Evolutionary conservation across 2,797 vertebrate species (phyloP).

Genomic region (Acridotheres tristis): DNA sequence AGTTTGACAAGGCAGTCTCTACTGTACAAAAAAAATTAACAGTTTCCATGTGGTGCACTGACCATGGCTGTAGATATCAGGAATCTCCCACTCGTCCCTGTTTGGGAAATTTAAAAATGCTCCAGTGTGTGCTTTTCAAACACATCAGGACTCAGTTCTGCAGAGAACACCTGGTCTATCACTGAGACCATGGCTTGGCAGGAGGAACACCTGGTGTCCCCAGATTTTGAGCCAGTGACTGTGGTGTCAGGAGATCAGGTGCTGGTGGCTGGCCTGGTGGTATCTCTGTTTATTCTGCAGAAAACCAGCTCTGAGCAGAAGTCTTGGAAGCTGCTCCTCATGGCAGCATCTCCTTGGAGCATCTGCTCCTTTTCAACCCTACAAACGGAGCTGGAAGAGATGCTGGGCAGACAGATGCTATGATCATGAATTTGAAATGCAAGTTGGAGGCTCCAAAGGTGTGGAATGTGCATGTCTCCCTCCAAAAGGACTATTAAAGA

Average conservation of each 20-base stretch:
- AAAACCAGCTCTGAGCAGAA: not conserved
- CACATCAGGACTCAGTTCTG: not conserved
- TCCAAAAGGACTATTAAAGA: not conserved
- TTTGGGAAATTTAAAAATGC: not conserved
- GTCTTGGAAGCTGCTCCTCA: not conserved
- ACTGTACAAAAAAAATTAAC: not conserved
- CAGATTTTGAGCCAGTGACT: not conserved
- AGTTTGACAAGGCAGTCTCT: not conserved
- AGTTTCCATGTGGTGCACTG: not conserved
- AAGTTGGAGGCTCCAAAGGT: not conserved
- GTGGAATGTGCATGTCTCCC: not conserved
- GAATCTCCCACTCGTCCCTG: not conserved
- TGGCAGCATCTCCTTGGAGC: not conserved
- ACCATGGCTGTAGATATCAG: not conserved
- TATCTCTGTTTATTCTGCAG: not conserved
- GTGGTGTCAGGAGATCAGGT: not conserved
- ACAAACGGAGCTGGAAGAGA: not conserved
- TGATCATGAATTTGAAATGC: not conserved
- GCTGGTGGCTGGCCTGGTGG: not conserved
- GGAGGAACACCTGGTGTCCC: not conserved
- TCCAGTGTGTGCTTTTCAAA: not conserved
- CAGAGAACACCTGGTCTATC: fast-evolving
- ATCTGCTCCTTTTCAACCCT: not conserved
- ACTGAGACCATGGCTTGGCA: not conserved
- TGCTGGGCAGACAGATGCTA: fast-evolving